A percentile compares a stretch with the other conserved stretches of the same genome.
Conservation (phyloP, 2,888 invertebrate genomes). For the Andrena hattorfiana region DNA sequence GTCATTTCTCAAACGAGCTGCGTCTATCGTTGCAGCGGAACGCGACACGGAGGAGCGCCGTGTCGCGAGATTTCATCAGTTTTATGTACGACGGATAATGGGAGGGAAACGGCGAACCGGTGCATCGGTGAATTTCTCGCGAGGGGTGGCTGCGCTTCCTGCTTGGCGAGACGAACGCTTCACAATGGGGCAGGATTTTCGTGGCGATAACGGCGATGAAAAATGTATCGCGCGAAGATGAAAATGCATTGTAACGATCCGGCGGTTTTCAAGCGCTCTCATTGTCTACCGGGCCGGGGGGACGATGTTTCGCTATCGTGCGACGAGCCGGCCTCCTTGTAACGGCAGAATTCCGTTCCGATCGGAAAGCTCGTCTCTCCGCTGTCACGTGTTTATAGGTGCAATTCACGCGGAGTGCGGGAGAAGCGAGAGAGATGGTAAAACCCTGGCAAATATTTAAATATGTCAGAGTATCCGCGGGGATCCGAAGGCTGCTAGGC, state of each 20-base stretch:
- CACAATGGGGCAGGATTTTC: conserved; percentile 53
- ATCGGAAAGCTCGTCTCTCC: conserved; percentile 34
- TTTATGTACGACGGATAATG: conserved; percentile 52
- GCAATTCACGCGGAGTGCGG: not conserved
- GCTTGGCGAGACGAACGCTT: conserved; percentile 23
- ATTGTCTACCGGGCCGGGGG: conserved; percentile 30
- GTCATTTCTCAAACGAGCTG: conserved; percentile 36
- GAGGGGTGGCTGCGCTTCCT: conserved; percentile 20
- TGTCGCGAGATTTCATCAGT: conserved; percentile 60
- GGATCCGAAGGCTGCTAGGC: too few species aligned
- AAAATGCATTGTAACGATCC: conserved; percentile 57
- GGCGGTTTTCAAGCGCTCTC: conserved; percentile 21
- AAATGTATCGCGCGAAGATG: conserved; percentile 60
- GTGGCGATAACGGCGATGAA: conserved; percentile 57
- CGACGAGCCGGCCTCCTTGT: not conserved
- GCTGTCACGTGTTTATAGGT: not conserved
- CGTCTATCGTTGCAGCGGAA: not conserved
- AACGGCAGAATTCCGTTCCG: conserved; percentile 25
- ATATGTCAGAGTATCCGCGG: not conserved
- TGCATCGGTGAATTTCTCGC: conserved; percentile 42
- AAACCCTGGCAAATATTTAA: conserved; percentile 41
- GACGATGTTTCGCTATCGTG: conserved; percentile 26
- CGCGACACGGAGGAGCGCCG: conserved; percentile 11
- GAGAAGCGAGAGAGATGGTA: not conserved
- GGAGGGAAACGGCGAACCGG: conserved; percentile 15